phyloP scores from a whole-genome alignment of 1,140 invertebrate genomes.

The Laupala kohalensis region DNA sequence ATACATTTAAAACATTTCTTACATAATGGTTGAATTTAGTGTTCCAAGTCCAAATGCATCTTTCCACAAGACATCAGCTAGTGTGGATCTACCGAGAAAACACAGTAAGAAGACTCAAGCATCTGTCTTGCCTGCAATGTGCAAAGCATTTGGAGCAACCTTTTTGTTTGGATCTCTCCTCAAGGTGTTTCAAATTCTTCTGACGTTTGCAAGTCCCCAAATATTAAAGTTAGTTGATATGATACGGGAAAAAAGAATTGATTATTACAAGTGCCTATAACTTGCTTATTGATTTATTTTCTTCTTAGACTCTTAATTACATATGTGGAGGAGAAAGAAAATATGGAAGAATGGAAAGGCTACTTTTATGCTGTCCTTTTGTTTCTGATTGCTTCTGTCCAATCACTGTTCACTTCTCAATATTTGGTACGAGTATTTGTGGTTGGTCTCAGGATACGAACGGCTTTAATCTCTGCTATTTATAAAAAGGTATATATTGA shows the following conservation, averaged over 20 bases:
- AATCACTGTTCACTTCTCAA: constrained; percentile 77
- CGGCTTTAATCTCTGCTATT: constrained; percentile 82
- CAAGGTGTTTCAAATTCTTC: constrained; percentile 69
- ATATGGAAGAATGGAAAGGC: constrained; percentile 69
- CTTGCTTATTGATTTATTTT: background rate
- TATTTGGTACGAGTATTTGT: constrained; percentile 86
- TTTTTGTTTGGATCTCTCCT: constrained; percentile 68
- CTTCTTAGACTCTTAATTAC: constrained; percentile 48
- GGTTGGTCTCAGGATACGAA: constrained; percentile 81
- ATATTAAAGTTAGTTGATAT: constrained; percentile 42
- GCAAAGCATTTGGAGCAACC: constrained; percentile 67
- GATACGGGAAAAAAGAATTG: too few species aligned
- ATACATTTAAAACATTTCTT: too few species aligned
- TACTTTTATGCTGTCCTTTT: constrained; percentile 66
- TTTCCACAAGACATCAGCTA: constrained; percentile 52
- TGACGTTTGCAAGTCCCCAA: constrained; percentile 81
- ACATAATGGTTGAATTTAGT: too few species aligned
- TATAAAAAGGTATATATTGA: constrained; percentile 58
- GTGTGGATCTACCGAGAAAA: constrained; percentile 52
- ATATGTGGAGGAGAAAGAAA: constrained; percentile 36
- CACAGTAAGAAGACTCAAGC: constrained; percentile 44
- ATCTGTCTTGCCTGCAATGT: constrained; percentile 60
- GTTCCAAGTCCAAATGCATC: constrained; percentile 40
- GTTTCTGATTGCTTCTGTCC: constrained; percentile 65
- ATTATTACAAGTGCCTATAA: background rate